phyloP scores from a whole-genome alignment of 2,888 invertebrate genomes.

The Meandrusa payeni region DNA sequence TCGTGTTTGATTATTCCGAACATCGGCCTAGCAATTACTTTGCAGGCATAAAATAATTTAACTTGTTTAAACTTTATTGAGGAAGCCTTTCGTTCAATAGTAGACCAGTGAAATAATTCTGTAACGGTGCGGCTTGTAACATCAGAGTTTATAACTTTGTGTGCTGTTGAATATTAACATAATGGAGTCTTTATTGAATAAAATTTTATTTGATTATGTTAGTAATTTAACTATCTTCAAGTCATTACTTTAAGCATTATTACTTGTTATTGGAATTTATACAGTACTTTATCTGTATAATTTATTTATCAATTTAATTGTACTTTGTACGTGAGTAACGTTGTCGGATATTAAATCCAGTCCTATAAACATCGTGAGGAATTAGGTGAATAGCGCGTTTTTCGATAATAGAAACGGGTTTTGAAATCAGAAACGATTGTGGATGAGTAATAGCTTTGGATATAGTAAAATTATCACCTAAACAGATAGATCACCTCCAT shows the following conservation, averaged over 20 bases:
- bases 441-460: no score
- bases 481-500: no score
- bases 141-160: not conserved
- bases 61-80: constrained; percentile 9
- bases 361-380: no score
- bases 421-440: no score
- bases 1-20: constrained; percentile 16
- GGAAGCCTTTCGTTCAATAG: constrained; percentile 7
- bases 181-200: not conserved
- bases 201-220: not conserved
- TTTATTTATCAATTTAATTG: no score
- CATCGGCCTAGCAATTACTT: constrained; percentile 11
- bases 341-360: no score
- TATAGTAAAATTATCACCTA: no score
- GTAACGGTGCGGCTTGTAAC: constrained; percentile 3
- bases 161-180: not conserved
- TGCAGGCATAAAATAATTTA: constrained; percentile 11
- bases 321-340: no score
- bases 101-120: not conserved
- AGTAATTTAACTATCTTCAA: not conserved
- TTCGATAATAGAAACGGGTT: no score
- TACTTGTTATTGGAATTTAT: no score
- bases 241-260: not conserved
- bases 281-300: no score
- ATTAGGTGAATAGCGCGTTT: no score